These are phyloP conservation scores for Triplophysa yarkandensis DNA, from an alignment of 2,797 vertebrate genomes.

Conservation along the genomic window DNA sequence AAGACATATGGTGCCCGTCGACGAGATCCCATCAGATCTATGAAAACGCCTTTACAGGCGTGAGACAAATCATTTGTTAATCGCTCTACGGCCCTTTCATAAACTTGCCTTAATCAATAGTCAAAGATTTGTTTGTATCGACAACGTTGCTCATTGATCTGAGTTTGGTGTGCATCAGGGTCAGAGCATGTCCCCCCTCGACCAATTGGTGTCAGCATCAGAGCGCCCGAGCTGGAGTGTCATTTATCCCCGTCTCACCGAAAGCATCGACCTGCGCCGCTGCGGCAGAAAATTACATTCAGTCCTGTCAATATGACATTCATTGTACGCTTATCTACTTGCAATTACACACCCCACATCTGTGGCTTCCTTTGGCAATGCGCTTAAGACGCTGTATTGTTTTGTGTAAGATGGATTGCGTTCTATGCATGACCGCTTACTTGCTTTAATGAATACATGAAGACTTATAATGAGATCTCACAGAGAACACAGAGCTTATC, in stretches of 20 bases:
- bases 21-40: constrained; percentile 38
- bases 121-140: constrained; percentile 57
- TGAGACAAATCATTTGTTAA: constrained; percentile 46
- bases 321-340: constrained; percentile 63
- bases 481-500: constrained; percentile 29
- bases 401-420: constrained; percentile 63
- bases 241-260: constrained; percentile 8
- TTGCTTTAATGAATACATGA: constrained; percentile 45
- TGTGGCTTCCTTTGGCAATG: constrained; percentile 51
- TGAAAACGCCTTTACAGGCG: constrained; percentile 25
- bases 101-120: constrained; percentile 36
- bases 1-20: constrained; percentile 20
- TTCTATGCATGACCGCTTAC: constrained; percentile 36
- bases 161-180: neutral
- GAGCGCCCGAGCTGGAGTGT: constrained; percentile 10
- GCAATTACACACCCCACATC: constrained; percentile 54
- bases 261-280: constrained; percentile 14
- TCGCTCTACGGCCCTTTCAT: constrained; percentile 43
- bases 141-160: constrained; percentile 47
- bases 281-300: constrained; percentile 44
- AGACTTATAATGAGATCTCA: constrained; percentile 46
- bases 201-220: neutral
- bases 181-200: neutral
- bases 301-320: constrained; percentile 52
- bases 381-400: constrained; percentile 60